A percentile compares a stretch with the other conserved stretches of the same genome.
These are phyloP conservation scores for Pseudorasbora parva DNA, from an alignment of 2,113 vertebrate species.

Conservation along the genomic window DNA sequence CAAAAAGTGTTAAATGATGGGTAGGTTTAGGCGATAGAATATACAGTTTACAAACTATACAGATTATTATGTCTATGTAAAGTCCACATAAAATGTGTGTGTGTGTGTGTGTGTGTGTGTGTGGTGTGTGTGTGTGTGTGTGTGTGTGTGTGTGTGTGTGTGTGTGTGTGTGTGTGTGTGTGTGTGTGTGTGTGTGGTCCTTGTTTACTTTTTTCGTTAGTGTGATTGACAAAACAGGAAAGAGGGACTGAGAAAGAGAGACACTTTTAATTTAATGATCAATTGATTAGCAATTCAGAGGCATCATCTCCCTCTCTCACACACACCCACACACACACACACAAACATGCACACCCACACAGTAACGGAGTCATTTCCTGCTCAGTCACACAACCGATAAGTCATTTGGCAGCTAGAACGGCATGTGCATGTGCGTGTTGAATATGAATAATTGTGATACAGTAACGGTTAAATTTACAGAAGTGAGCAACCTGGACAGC, in stretches of 20 bases:
- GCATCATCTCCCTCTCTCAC: constrained; percentile 23
- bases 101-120: too few species aligned
- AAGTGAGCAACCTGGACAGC: constrained; percentile 4
- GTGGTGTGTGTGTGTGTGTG: too few species aligned
- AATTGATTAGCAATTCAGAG: constrained; percentile 39
- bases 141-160: too few species aligned
- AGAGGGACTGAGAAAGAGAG: constrained; percentile 11
- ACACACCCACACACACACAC: constrained; percentile 19
- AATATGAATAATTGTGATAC: constrained; percentile 39
- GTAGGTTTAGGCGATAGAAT: too few species aligned
- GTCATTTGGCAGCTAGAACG: constrained; percentile 51
- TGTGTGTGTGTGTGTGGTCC: neutral
- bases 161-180: too few species aligned
- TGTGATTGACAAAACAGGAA: neutral
- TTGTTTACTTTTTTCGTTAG: constrained; percentile 6
- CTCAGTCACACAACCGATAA: constrained; percentile 55
- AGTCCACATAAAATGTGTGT: too few species aligned
- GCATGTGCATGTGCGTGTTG: constrained; percentile 17
- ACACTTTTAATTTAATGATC: constrained; percentile 44
- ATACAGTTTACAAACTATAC: too few species aligned
- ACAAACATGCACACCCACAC: constrained; percentile 27
- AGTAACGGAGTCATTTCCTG: constrained; percentile 51
- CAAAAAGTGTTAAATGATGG: too few species aligned
- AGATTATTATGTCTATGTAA: too few species aligned
- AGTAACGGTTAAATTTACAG: constrained; percentile 35